These are phyloP conservation scores for Troides aeacus DNA, from an alignment of 2,888 invertebrate species.

Conservation along the genomic window DNA sequence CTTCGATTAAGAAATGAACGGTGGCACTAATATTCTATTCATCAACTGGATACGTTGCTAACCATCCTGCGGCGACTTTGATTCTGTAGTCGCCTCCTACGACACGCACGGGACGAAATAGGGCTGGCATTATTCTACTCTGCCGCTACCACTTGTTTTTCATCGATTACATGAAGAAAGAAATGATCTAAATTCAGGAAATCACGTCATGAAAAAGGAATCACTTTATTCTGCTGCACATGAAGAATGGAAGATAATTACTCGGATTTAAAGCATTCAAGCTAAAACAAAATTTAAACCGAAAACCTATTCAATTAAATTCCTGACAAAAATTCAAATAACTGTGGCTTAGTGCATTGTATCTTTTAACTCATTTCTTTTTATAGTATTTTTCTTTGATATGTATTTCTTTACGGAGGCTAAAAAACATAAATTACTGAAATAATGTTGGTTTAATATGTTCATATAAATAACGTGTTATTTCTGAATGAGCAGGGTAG, in stretches of 20 bases:
- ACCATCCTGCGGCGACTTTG: too few relatives aligned
- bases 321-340: slow-evolving; percentile 7
- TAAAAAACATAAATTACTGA: not conserved
- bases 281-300: slow-evolving; percentile 12
- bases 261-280: not conserved
- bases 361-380: slow-evolving; percentile 51
- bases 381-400: not conserved
- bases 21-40: too few relatives aligned
- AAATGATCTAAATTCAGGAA: too few relatives aligned
- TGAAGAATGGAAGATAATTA: not conserved
- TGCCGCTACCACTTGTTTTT: too few relatives aligned
- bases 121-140: too few relatives aligned
- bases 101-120: too few relatives aligned
- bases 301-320: not conserved
- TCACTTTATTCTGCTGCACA: not conserved
- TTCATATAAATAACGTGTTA: slow-evolving; percentile 31
- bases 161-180: too few relatives aligned
- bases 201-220: not conserved
- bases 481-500: slow-evolving; percentile 75
- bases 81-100: too few relatives aligned
- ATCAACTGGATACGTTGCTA: too few relatives aligned
- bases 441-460: not conserved
- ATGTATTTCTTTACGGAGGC: not conserved
- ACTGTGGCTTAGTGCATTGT: slow-evolving; percentile 53
- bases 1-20: too few relatives aligned